phyloP scores from a whole-genome alignment of 2,113 vertebrate genomes.

The Tragelaphus strepsiceros region DNA sequence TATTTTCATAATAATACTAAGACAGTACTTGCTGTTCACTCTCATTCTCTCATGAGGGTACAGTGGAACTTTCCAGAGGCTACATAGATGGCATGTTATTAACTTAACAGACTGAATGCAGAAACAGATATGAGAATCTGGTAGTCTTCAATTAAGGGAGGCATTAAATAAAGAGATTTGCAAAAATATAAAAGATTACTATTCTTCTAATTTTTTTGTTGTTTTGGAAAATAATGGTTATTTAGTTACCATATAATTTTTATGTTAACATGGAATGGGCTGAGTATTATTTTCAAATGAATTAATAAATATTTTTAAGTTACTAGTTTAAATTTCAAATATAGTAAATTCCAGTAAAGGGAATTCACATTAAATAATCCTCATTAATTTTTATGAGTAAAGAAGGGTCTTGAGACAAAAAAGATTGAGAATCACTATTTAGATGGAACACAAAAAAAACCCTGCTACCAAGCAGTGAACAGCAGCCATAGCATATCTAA shows the following conservation, averaged over 20 bases:
- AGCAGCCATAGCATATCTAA: neutral
- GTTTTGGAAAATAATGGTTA: neutral
- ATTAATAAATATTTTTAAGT: neutral
- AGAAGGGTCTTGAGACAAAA: neutral
- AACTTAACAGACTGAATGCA: neutral
- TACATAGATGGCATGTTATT: neutral
- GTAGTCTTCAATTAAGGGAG: neutral
- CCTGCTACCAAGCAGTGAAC: neutral
- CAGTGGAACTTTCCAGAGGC: neutral
- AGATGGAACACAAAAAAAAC: neutral
- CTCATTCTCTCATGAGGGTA: neutral
- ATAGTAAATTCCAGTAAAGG: neutral
- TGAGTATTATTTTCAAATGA: neutral
- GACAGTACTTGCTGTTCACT: neutral
- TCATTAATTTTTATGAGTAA: constrained; percentile 1
- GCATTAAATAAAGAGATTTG: neutral
- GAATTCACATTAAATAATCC: neutral
- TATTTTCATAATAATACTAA: constrained; percentile 17
- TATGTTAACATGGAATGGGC: neutral
- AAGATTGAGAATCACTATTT: neutral
- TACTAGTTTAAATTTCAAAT: neutral
- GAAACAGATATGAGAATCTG: neutral
- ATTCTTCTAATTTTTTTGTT: neutral
- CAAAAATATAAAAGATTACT: neutral
- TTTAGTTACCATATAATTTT: neutral